A percentile compares a stretch with the other conserved stretches of the same genome.
phyloP scores from a whole-genome alignment of 2,888 invertebrate genomes.

The Crematogaster levior region DNA sequence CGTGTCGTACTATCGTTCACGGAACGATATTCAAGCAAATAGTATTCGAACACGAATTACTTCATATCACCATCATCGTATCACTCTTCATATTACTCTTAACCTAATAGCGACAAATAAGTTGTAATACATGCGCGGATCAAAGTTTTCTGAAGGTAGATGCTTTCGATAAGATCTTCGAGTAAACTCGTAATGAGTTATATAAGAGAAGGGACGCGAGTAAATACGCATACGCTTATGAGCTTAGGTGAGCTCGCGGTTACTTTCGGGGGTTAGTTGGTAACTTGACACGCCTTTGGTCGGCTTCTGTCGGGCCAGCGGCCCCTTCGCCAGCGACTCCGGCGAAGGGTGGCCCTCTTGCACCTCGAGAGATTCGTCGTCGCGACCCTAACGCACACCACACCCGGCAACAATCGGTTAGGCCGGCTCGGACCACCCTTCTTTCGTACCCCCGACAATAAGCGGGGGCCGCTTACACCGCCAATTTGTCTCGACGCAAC shows the following conservation, averaged over 20 bases:
- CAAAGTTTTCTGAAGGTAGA: slow-evolving; percentile 31
- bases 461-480: slow-evolving; percentile 64
- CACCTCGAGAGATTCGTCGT: slow-evolving; percentile 72
- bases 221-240: slow-evolving; percentile 78
- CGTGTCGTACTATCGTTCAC: too few relatives aligned
- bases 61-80: not conserved
- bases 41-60: not conserved
- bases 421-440: slow-evolving; percentile 52
- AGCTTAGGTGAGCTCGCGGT: slow-evolving; percentile 81
- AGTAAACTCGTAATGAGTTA: slow-evolving; percentile 70
- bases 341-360: slow-evolving; percentile 78
- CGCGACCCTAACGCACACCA: slow-evolving; percentile 54
- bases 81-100: not conserved
- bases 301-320: slow-evolving; percentile 86
- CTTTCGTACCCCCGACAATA: slow-evolving; percentile 36
- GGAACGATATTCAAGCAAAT: not conserved
- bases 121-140: not conserved
- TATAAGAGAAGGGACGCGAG: slow-evolving; percentile 59
- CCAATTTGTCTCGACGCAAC: slow-evolving; percentile 66
- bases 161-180: slow-evolving; percentile 19
- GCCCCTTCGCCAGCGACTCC: slow-evolving; percentile 77
- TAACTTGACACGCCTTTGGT: slow-evolving; percentile 84
- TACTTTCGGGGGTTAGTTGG: slow-evolving; percentile 81
- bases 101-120: not conserved
- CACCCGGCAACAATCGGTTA: slow-evolving; percentile 65